Evolutionary conservation across 2,113 vertebrate species (phyloP), one percentile per base, ranked within the genome.

Genomic region (Dromiciops gliroides): DNA sequence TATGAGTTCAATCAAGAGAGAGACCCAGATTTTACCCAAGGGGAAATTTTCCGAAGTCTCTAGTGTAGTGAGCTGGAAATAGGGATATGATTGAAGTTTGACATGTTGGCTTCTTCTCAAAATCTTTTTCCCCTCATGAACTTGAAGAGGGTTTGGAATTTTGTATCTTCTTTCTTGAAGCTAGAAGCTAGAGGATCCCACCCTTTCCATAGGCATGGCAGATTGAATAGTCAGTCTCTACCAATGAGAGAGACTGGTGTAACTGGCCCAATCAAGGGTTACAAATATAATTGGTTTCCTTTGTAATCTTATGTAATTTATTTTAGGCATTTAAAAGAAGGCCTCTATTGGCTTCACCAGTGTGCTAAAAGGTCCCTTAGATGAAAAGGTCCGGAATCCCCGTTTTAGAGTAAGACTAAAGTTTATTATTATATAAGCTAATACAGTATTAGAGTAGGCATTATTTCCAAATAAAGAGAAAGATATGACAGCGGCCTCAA

Each of bases 401-500:
- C 23, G 67, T 83, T 83, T 83, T 44, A 83, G 37, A 83, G 67
- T 83, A 44, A 22, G 19, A 23, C 8, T 44, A 75, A 19, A 75
- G 7, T 90, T 94, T 92, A 56, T 92, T 92, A n/a, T 89, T 67
- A 91, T 28, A 92, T 23, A 60, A 47, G 19, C 37, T 91, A 94
- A 90, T 52, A 92, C 16, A 90, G 60, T 51, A 52, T 60, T 83
- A 67, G 5, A 94, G 10, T 50, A 91, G 37, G 89, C 6, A 95
- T 75, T 93, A 52, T 31, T 49, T 95, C 44, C 83, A 90, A 37
- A 96, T 24, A 95, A 95, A 91, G 51, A 92, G n/a, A 96, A 90
- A 92, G 3, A 94, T 26, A 94, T 60, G 60, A 56, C 31, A 95
- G 25, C 37, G 92, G 51, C 26, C 44, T 94, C 90, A 50, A n/a